These are phyloP conservation scores for Stegastes partitus DNA, from an alignment of 2,113 vertebrate species.

Conservation along the genomic window DNA sequence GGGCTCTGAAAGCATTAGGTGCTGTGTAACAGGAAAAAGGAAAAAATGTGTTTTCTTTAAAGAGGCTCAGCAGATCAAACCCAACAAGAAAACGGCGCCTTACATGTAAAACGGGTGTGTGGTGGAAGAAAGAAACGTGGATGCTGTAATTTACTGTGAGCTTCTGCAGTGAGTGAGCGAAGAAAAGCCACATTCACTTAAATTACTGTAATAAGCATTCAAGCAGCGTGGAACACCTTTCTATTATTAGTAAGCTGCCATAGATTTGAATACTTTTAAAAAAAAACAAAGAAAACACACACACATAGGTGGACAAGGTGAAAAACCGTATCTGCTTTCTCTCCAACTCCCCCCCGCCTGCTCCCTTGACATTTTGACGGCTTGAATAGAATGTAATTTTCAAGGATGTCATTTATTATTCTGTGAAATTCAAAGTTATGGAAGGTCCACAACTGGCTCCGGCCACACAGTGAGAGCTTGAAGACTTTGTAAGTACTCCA, in stretches of 20 bases:
- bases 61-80: slow-evolving; percentile 3
- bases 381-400: slow-evolving; percentile 41
- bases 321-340: slow-evolving; percentile 24
- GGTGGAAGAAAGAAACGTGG: slow-evolving; percentile 12
- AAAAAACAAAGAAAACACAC: slow-evolving; percentile 7
- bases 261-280: slow-evolving; percentile 39
- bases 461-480: slow-evolving; percentile 24
- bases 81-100: not conserved
- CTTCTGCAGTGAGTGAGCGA: slow-evolving; percentile 45
- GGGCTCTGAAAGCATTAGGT: not conserved
- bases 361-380: slow-evolving; percentile 31
- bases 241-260: slow-evolving; percentile 70
- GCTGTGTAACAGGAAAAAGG: not conserved
- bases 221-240: slow-evolving; percentile 67
- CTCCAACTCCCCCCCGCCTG: slow-evolving; percentile 1
- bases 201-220: slow-evolving; percentile 80
- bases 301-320: slow-evolving; percentile 8
- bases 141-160: slow-evolving; percentile 74
- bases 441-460: not conserved
- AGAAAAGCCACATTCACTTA: slow-evolving; percentile 60
- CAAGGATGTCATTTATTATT: slow-evolving; percentile 64
- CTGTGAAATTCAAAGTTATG: slow-evolving; percentile 49
- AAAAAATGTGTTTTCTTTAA: not conserved
- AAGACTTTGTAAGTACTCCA: not conserved
- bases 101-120: slow-evolving; percentile 26